Conservation (phyloP, 2,797 vertebrate genomes). For the Scleropages formosus region DNA sequence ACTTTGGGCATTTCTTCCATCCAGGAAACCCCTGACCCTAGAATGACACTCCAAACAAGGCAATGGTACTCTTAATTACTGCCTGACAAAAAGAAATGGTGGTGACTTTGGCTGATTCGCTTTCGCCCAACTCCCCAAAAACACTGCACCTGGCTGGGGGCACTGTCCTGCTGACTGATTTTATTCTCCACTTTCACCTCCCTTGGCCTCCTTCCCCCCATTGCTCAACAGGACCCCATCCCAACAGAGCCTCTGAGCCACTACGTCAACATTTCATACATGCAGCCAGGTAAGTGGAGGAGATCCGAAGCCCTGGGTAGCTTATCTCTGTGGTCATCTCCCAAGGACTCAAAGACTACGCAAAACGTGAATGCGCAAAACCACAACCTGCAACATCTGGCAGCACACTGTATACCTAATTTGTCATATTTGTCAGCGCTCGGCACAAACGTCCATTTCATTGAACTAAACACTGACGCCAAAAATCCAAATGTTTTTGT, state of each 20-base stretch:
- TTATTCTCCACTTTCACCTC: background rate
- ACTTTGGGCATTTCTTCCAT: too few species aligned
- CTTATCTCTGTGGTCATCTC: too few species aligned
- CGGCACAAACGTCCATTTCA: background rate
- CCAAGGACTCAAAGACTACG: too few species aligned
- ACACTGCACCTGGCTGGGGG: background rate
- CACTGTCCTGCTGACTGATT: background rate
- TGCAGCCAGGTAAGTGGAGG: background rate
- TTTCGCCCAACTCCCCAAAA: background rate
- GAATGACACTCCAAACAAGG: too few species aligned
- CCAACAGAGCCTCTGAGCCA: background rate
- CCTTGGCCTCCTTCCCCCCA: background rate
- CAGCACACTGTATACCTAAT: background rate
- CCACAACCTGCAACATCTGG: background rate
- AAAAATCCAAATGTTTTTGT: background rate
- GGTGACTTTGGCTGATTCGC: too few species aligned
- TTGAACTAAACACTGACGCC: background rate
- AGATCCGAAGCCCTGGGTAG: too few species aligned
- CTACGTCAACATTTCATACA: background rate
- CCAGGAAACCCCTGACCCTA: too few species aligned
- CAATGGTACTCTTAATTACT: too few species aligned
- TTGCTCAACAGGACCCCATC: background rate
- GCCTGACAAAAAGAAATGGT: too few species aligned
- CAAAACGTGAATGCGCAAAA: too few species aligned
- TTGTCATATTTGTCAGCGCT: background rate